Percentiles rank a stretch among this genome's conserved stretches.
phyloP scores from a whole-genome alignment of 1,140 invertebrate genomes.

The Drosophila eugracilis region DNA sequence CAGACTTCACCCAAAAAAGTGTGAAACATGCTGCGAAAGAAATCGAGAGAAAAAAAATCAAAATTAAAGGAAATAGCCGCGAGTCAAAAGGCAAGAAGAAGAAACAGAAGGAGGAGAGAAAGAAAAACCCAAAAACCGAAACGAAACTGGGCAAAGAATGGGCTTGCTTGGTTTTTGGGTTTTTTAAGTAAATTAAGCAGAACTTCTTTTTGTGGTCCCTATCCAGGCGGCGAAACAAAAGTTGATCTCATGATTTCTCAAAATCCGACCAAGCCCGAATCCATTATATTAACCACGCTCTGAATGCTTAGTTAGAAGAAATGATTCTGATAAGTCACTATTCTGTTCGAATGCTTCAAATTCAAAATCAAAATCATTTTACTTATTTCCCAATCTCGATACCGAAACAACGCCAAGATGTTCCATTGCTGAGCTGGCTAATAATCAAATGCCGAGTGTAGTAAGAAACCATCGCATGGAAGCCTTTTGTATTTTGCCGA shows the following conservation, averaged over 20 bases:
- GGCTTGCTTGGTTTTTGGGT: constrained; percentile 39
- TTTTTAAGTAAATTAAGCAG: constrained; percentile 72
- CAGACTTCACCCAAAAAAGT: constrained; percentile 39
- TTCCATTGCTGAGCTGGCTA: too few relatives aligned
- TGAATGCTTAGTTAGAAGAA: too few relatives aligned
- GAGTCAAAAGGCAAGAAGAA: constrained; percentile 14
- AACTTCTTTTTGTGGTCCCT: constrained; percentile 38
- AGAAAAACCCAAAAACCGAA: constrained; percentile 50
- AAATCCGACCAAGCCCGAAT: constrained; percentile 36
- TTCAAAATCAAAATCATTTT: too few relatives aligned
- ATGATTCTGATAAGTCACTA: too few relatives aligned
- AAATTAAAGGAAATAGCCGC: constrained; percentile 51
- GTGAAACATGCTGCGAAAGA: constrained; percentile 55
- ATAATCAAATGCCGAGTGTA: too few relatives aligned
- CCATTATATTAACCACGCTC: constrained; percentile 1
- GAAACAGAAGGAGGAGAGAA: constrained; percentile 17
- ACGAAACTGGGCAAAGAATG: too few relatives aligned
- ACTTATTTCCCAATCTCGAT: too few relatives aligned
- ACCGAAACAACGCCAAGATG: too few relatives aligned
- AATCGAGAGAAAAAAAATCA: constrained; percentile 10
- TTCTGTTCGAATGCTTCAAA: too few relatives aligned
- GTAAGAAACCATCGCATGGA: too few relatives aligned
- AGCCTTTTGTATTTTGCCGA: too few relatives aligned
- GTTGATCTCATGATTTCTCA: constrained; percentile 51
- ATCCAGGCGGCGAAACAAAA: constrained; percentile 43